Evolutionary conservation across 2,797 vertebrate genomes (phyloP), one percentile per base, ranked within the genome.

Genomic region (Nyctibius grandis): DNA sequence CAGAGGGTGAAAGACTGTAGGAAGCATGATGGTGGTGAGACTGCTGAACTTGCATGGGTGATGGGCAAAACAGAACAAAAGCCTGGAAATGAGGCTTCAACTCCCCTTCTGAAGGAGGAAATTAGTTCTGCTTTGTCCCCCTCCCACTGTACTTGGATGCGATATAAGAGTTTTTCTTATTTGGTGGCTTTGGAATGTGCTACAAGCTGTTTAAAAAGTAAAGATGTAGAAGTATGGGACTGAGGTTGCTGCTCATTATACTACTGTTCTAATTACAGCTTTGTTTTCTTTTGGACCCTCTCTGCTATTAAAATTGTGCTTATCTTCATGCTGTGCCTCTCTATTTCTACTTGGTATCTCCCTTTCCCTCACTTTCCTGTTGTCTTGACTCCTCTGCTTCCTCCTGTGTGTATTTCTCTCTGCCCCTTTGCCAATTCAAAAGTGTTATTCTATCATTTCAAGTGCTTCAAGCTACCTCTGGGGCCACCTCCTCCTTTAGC

Each of bases 401-500:
- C 64, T 80, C 82, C 85, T 6, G 33, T 9, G 48, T 54, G 53
- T 47, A 33, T 77, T 75, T 83, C 45, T 53, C 18, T 40, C 34
- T 93, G 82, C 50, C 91, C 82, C 82, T 82, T 72, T 82, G 86
- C 88, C 75, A 34, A 14, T 63, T 85, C 86, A 65, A 0, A 69
- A 89, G 78, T 19, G 84, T 59, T 78, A 12, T 80, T 95, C 81
- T 12, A 75, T 85, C 92, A 91, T 80, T 88, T 59, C 50, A 8
- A 72, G 91, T 38, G 78, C 89, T 89, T 28, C 22, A 50, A 88
- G 91, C 68, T 80, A 53, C 68, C 91, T 77, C 84, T 76, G 90
- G 93, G 86, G 91, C 90, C 9, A 8, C 89, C 88, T 94, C 68
- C 70, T 96, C n/a, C 89, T 88, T 57, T 40, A 85, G 89, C n/a